phyloP scores from a whole-genome alignment of 2,888 invertebrate species.

The Schrankia costaestrigalis region DNA sequence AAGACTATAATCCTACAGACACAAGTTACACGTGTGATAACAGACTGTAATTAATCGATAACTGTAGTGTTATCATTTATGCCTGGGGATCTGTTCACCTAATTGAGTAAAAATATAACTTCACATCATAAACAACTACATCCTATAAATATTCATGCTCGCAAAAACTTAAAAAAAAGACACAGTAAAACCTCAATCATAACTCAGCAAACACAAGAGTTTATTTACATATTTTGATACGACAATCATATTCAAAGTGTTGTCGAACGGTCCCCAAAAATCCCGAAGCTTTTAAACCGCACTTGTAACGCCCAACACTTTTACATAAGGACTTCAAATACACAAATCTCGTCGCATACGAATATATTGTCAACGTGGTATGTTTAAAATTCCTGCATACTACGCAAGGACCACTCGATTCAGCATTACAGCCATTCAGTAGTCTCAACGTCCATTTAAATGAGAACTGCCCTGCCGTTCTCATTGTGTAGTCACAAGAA shows the following conservation, averaged over 20 bases:
- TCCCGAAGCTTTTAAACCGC: slow-evolving; percentile 27
- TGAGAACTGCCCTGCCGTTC: slow-evolving; percentile 35
- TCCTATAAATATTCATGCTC: too few species aligned
- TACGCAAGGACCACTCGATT: slow-evolving; percentile 56
- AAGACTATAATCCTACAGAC: too few species aligned
- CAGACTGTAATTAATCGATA: too few species aligned
- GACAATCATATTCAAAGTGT: slow-evolving; percentile 1
- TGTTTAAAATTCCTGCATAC: slow-evolving; percentile 62
- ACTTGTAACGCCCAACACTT: slow-evolving; percentile 26
- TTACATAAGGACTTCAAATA: slow-evolving; percentile 25
- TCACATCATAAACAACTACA: too few species aligned
- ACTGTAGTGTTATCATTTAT: too few species aligned
- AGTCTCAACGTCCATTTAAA: slow-evolving; percentile 33
- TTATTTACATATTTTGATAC: slow-evolving; percentile 5
- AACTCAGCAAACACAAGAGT: too few species aligned
- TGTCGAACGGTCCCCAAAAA: slow-evolving; percentile 14
- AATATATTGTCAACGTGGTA: slow-evolving; percentile 46
- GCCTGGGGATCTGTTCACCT: too few species aligned
- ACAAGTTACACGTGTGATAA: too few species aligned
- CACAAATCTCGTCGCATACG: slow-evolving; percentile 34
- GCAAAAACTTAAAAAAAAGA: too few species aligned
- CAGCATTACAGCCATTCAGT: slow-evolving; percentile 62
- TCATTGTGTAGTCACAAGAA: slow-evolving; percentile 13
- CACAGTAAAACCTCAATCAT: too few species aligned
- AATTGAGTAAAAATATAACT: too few species aligned